Evolutionary conservation across 2,113 vertebrate species (phyloP), one percentile per base, ranked within the genome.

Genomic region (Hypanus sabinus): DNA sequence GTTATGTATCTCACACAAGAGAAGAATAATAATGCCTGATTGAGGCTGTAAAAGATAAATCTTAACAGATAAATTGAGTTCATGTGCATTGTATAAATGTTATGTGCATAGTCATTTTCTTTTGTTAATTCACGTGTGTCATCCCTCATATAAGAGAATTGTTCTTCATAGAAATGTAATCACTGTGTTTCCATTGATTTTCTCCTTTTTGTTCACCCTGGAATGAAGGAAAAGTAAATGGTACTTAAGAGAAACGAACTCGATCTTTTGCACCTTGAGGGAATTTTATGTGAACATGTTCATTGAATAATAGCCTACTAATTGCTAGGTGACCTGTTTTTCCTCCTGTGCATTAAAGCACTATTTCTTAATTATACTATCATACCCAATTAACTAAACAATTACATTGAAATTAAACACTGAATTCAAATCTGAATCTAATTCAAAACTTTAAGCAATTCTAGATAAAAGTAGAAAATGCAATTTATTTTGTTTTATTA

Each of bases 321-420:
- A 88, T 65, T 90, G 27, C 60, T 65, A 6, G 85, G 85, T 90
- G 85, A 90, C 85, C 85, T 90, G 11, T 16, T 90, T 65, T 90
- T 90, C 85, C 24, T 90, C 85, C 36, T 88, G 4, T 88, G 83
- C 27, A 60, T 88, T 88, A 57, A 62, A 88, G 24, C 8, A 22
- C 8, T 10, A 62, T 12, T 1, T 80, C 38, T 80, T 88, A 57
- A 73, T 73, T 73, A 73, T 20, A 73, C 71, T 24, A 24, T 73
- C 71, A 73, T 73, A 73, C 71, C 20, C 71, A 24, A 24, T 73
- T 73, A 73, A 24, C 33, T 79, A 33, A 36, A 36, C 11, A 36
- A 79, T 73, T 79, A 79, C 3, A 9, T 79, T 79, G n/a, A 36
- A n/a, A 14, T 0, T 36, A 16, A 79, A 79, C n/a, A 2, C 10